A percentile compares a stretch with the other conserved stretches of the same genome.
Evolutionary conservation across 2,113 vertebrate genomes (phyloP).

Genomic region (Ramphastos sulfuratus): DNA sequence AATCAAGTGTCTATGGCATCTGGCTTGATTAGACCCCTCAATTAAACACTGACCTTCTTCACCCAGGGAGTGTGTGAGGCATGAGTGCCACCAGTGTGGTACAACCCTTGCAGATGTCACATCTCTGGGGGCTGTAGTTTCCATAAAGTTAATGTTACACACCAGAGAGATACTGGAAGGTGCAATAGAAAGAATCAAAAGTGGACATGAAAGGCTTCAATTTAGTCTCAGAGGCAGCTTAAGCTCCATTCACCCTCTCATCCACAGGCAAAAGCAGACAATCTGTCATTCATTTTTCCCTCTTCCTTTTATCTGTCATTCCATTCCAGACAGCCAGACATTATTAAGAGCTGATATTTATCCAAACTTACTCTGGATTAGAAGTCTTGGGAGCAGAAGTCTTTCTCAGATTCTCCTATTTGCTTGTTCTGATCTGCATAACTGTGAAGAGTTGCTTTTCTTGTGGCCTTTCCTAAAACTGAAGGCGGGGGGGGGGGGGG

Average conservation of each 20-base stretch:
- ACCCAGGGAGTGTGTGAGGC: background rate
- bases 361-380: background rate
- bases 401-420: background rate
- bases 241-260: background rate
- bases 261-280: background rate
- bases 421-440: background rate
- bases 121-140: rapidly evolving
- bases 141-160: background rate
- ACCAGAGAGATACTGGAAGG: background rate
- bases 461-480: background rate
- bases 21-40: background rate
- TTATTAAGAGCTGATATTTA: background rate
- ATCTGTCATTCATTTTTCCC: background rate
- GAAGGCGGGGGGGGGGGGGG: too few relatives aligned
- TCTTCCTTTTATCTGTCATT: background rate
- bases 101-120: background rate
- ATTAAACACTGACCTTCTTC: background rate
- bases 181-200: background rate
- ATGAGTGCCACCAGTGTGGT: background rate
- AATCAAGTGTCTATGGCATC: background rate
- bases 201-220: background rate
- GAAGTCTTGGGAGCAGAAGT: background rate
- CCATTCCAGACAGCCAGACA: background rate
- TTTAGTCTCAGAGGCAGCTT: background rate
- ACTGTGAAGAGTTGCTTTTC: background rate